Evolutionary conservation across 2,888 invertebrate genomes (phyloP).

Genomic region (Drosophila mettleri): DNA sequence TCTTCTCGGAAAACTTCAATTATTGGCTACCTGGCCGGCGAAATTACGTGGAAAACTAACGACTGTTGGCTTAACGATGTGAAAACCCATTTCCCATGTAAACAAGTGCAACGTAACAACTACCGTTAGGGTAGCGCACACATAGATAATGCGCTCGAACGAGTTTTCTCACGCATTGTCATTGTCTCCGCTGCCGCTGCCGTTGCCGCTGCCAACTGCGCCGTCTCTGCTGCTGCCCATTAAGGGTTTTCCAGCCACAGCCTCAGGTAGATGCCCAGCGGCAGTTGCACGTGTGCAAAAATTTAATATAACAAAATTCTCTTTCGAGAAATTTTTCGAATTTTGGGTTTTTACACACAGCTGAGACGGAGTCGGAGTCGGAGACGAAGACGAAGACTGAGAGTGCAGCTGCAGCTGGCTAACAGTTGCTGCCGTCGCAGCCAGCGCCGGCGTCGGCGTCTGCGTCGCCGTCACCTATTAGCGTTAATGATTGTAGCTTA

Average conservation of each 20-base stretch:
- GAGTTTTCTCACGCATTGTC: slow-evolving; percentile 75
- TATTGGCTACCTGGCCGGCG: slow-evolving; percentile 24
- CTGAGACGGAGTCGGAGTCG: slow-evolving; percentile 43
- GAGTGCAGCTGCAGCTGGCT: slow-evolving; percentile 12
- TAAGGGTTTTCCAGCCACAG: slow-evolving; percentile 65
- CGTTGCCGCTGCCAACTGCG: slow-evolving; percentile 1
- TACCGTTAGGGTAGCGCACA: slow-evolving; percentile 20
- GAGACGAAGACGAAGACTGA: slow-evolving; percentile 26
- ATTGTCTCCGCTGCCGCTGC: slow-evolving; percentile 40
- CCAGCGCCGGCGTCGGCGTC: slow-evolving; percentile 33
- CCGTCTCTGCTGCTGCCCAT: slow-evolving; percentile 38
- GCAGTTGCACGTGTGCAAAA: slow-evolving; percentile 20
- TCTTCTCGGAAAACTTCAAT: background rate
- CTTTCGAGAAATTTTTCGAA: slow-evolving; percentile 51
- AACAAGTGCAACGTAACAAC: slow-evolving; percentile 73
- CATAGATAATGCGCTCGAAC: slow-evolving; percentile 52
- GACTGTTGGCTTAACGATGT: slow-evolving; percentile 40
- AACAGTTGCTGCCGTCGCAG: slow-evolving; percentile 9
- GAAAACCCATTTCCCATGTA: slow-evolving; percentile 73
- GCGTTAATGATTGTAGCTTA: slow-evolving; percentile 76
- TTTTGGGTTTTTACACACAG: slow-evolving; percentile 47
- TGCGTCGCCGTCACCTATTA: slow-evolving; percentile 61
- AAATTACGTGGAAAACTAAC: slow-evolving; percentile 51
- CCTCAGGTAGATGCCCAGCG: slow-evolving; percentile 53
- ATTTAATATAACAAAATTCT: background rate